Base-by-base conservation (phyloP, 2,888 invertebrate species). In the Leptinotarsa juncta region DNA sequence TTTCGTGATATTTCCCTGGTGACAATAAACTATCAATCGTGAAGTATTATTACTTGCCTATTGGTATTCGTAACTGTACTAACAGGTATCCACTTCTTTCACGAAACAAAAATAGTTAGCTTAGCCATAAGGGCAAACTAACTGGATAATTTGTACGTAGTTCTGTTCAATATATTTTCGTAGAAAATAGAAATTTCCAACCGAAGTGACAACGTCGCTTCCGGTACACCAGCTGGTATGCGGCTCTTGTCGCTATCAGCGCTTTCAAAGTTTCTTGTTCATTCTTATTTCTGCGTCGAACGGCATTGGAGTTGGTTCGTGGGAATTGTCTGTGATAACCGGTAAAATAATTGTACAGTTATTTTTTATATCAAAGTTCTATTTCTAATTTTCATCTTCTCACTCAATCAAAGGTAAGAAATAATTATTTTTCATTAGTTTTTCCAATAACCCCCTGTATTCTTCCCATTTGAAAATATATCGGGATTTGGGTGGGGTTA, bases 321-420 rank as follows among this genome's bases (percentile, higher is more conserved):
- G 53, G 70, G 71, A 78, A 70, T 73, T 72, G 76, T 76, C 78
- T 76, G 78, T 78, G 77, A 70, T 74, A 57, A 76, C 76, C 78
- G 76, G 78, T 76, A 73, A 62, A 74, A 20, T 32, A 62, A 66
- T 70, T 73, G 69, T 78, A 78, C 73, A 78, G 78, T 78, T 76
- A 75, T 69, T 65, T 60, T 42, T 68, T 51, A 51, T 50, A 69
- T 18, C 55, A 53, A 69, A 67, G 65, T 72, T 60, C 50, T 51
- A 69, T 78, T 75, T 78, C 76, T 66, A 53, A 74, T 69, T 69
- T 55, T 65, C 70, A 62, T 55, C 62, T 66, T 57, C 10, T 32
- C 66, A 55, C 62, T 72, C 60, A 50, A 77, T 75, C 75, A 67
- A 75, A 77, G 77, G 77, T 77, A 77, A 74, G 77, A 68, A 18